A percentile compares a stretch with the other conserved stretches of the same genome.
Evolutionary conservation across 2,113 vertebrate genomes (phyloP).

Genomic region (Oncorhynchus clarkii): DNA sequence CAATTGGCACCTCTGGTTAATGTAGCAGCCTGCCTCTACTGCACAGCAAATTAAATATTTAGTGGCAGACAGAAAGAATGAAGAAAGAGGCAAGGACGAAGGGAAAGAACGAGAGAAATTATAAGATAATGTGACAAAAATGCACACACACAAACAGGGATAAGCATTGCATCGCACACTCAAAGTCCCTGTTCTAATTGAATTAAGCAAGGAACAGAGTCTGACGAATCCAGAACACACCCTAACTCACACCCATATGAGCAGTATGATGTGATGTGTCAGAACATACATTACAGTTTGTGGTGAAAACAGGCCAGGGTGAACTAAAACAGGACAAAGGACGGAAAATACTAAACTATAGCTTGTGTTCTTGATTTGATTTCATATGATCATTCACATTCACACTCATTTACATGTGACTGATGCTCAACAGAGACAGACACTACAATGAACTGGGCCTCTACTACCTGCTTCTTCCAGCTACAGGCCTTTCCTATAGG

Average conservation of each 20-base stretch:
- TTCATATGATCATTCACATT: too few species aligned
- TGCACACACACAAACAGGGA: constrained; percentile 13
- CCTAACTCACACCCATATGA: neutral
- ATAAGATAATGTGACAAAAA: constrained; percentile 62
- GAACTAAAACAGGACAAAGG: too few species aligned
- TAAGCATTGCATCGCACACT: constrained; percentile 27
- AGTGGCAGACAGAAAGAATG: constrained; percentile 50
- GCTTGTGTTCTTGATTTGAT: too few species aligned
- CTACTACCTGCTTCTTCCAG: neutral
- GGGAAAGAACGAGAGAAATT: constrained; percentile 38
- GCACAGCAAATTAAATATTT: constrained; percentile 74
- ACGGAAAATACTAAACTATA: too few species aligned
- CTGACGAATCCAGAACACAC: neutral
- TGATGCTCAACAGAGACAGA: neutral
- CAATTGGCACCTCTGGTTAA: constrained; percentile 76
- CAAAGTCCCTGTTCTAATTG: constrained; percentile 23
- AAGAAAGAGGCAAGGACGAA: constrained; percentile 47
- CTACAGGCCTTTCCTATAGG: neutral
- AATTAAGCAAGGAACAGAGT: constrained; percentile 24
- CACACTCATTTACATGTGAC: neutral
- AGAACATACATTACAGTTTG: neutral
- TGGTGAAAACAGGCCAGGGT: too few species aligned
- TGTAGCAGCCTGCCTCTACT: constrained; percentile 64
- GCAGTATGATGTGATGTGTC: neutral
- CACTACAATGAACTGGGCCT: neutral